Conservation (phyloP, 2,888 invertebrate species). For the Rotaria magnacalcarata region DNA sequence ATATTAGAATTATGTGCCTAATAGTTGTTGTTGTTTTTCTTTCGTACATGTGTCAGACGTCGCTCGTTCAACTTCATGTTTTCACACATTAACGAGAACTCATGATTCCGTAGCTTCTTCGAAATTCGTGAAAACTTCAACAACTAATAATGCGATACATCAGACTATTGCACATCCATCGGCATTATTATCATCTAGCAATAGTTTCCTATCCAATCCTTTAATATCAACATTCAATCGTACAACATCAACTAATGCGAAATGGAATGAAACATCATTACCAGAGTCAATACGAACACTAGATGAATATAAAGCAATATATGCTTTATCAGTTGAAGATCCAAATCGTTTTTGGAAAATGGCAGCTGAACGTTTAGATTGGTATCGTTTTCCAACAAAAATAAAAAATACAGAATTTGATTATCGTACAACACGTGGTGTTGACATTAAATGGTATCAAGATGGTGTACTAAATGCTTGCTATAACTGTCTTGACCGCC, state of each 20-base stretch:
- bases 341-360: constrained; percentile 33
- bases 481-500: constrained; percentile 33
- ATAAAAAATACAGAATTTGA: constrained; percentile 36
- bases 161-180: neutral
- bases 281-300: neutral
- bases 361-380: constrained; percentile 32
- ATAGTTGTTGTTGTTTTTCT: neutral
- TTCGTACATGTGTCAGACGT: neutral
- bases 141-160: neutral
- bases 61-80: neutral
- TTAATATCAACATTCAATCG: neutral
- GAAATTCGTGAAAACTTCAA: neutral
- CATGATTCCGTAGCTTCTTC: neutral
- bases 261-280: neutral
- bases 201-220: neutral
- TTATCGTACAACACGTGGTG: neutral
- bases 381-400: constrained; percentile 29
- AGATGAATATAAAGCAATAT: neutral
- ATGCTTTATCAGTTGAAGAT: neutral
- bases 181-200: neutral
- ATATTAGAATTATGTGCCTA: neutral
- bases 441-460: constrained; percentile 35
- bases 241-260: neutral
- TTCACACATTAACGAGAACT: neutral
- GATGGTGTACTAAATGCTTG: constrained; percentile 29